phyloP scores from a whole-genome alignment of 1,140 invertebrate species.

The Acromyrmex echinatior region DNA sequence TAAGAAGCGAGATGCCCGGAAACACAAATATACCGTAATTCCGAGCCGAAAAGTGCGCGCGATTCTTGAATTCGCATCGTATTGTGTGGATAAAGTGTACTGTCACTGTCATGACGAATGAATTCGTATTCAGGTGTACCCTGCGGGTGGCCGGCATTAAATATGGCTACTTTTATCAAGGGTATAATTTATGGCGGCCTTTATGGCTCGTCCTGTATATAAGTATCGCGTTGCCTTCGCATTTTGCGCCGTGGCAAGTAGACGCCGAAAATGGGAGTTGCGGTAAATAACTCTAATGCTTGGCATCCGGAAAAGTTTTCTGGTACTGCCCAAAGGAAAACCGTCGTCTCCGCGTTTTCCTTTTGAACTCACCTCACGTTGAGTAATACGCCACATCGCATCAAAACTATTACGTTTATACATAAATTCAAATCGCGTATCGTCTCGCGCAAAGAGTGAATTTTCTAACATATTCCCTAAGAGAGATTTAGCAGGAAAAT shows the following conservation, averaged over 20 bases:
- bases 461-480: constrained; percentile 9
- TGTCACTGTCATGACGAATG: constrained; percentile 40
- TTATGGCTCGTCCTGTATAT: constrained; percentile 44
- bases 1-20: not conserved
- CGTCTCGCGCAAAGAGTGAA: not conserved
- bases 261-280: constrained; percentile 41
- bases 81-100: constrained; percentile 39
- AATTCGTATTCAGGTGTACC: constrained; percentile 56
- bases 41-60: not conserved
- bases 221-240: constrained; percentile 52
- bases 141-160: constrained; percentile 32
- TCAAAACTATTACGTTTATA: constrained; percentile 15
- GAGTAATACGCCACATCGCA: not conserved
- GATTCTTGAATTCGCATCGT: constrained; percentile 36
- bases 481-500: not conserved
- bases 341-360: not conserved
- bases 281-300: constrained; percentile 69
- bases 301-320: constrained; percentile 47
- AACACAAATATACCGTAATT: constrained; percentile 22
- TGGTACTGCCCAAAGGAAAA: constrained; percentile 14
- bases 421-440: constrained; percentile 24
- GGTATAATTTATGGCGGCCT: constrained; percentile 59
- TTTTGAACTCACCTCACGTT: not conserved
- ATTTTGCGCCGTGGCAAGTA: not conserved
- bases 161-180: constrained; percentile 63